Conservation (phyloP, 53 echinoderm and acorn worm species). For the Holothuria leucospilota region DNA sequence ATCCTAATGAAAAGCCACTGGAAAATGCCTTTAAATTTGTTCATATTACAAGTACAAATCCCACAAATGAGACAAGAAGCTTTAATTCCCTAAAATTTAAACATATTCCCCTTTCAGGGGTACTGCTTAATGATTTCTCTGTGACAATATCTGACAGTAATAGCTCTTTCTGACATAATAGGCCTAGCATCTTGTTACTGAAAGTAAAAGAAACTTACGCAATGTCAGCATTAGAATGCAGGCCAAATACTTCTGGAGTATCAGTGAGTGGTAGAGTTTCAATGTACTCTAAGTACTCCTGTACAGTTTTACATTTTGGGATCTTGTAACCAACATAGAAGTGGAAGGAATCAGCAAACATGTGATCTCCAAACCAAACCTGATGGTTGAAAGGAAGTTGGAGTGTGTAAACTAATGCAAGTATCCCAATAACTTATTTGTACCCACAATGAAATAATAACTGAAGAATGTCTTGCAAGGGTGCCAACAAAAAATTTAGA, state of each 20-base stretch:
- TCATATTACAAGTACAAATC: too few relatives aligned
- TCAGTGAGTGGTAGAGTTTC: constrained; percentile 89
- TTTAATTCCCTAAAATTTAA: too few relatives aligned
- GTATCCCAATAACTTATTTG: too few relatives aligned
- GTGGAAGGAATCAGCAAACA: constrained; percentile 89
- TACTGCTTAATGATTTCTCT: too few relatives aligned
- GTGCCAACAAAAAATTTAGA: too few relatives aligned
- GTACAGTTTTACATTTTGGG: constrained; percentile 94
- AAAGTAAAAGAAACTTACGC: constrained; percentile 70
- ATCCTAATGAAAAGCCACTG: too few relatives aligned
- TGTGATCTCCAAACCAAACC: constrained; percentile 99
- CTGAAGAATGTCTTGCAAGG: background rate
- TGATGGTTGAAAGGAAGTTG: background rate
- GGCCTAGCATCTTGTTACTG: background rate
- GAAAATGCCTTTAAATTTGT: too few relatives aligned
- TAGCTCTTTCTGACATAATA: too few relatives aligned
- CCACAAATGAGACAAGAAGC: too few relatives aligned
- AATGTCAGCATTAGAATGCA: constrained; percentile 97
- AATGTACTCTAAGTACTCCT: constrained; percentile 91
- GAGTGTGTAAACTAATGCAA: too few relatives aligned
- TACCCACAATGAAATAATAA: background rate
- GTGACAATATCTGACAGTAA: too few relatives aligned
- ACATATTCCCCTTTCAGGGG: too few relatives aligned
- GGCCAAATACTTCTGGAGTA: constrained; percentile 97
- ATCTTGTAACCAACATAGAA: constrained; percentile 97